Evolutionary conservation across 1,140 invertebrate genomes (phyloP), one percentile per base, ranked within the genome.

Genomic region (Drosophila willistoni): DNA sequence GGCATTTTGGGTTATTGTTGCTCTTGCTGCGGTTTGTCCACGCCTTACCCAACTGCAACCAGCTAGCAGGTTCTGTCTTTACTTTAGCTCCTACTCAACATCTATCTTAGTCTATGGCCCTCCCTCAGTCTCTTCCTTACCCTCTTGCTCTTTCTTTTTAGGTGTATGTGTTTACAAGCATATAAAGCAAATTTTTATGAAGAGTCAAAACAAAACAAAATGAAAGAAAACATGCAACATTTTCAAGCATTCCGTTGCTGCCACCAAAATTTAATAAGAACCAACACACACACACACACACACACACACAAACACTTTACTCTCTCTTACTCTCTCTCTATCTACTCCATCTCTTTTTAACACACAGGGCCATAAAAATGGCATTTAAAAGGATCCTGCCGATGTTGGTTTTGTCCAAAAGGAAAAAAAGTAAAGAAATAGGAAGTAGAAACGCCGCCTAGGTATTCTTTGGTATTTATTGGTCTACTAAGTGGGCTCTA

Each of bases 171-270:
- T 78, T 54, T 75, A 71, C 68, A 79, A 70, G 83, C 76, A 73
- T 70, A 86, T 86, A 86, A 82, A 87, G 77, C 78, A 86, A 86
- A 86, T 86, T 86, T 86, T 86, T 86, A 86, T 86, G 78, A 85
- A 86, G 82, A 78, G 68, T 72, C 60, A 71, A 66, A 77, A 62
- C 34, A 39, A 19, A 51, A 55, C 33, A 29, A 54, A 42, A 3
- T 42, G 61, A 17, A 64, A 60, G 5, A 68, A 67, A 80, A 64
- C 62, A 54, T 64, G 77, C 77, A 84, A 80, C 71, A 84, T 69
- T 80, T 84, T 80, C 77, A 57, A 39, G 62, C 64, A 84, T 72
- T 76, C 64, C 44, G 62, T 71, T 47, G 39, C 64, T 71, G 59
- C 66, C 44, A 51, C 76, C 47, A 56, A 79, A 86, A 86, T 87